A percentile compares a stretch with the other conserved stretches of the same genome.
These are phyloP conservation scores for fruit fly (Drosophila melanogaster) DNA, from an alignment of 1,140 invertebrate species.

Conservation along the genomic window Release_6_plus_ISO1_MT NT_037436.4:10039001-10039500, in stretches of 20 bases:
- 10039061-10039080: conserved; percentile 30
- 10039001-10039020: background rate
- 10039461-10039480: conserved; percentile 35
- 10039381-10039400: conserved; percentile 65
- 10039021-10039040: background rate
- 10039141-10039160: conserved; percentile 63
- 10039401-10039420: conserved; percentile 37
- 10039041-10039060: conserved; percentile 42
- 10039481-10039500: conserved; percentile 66
- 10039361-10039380: conserved; percentile 50
- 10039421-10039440: conserved; percentile 29
- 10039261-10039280: conserved; percentile 1
- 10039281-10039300: conserved; percentile 10
- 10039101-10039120: conserved; percentile 60
- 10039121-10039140: conserved; percentile 53
- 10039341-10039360: conserved; percentile 56
- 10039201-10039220: conserved; percentile 27
- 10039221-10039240: conserved; percentile 5
- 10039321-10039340: conserved; percentile 59
- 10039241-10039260: background rate
- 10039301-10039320: conserved; percentile 35
- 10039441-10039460: background rate
- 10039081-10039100: conserved; percentile 41
- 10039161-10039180: conserved; percentile 51
- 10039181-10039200: conserved; percentile 52